Base-by-base conservation (phyloP, 2,113 vertebrate species). In the Emydocephalus ijimae region DNA sequence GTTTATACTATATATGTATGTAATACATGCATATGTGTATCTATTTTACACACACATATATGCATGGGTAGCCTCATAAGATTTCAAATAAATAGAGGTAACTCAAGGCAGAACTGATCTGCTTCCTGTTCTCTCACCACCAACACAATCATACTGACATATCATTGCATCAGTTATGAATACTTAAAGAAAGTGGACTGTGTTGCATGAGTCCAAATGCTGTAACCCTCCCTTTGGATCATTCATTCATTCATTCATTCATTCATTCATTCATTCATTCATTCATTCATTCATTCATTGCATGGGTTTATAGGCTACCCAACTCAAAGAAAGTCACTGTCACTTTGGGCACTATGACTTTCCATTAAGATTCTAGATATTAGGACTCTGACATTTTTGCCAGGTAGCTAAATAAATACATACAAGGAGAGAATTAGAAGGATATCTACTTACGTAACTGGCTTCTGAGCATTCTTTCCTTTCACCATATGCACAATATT, bases 351-450 rank as follows among this genome's bases (percentile, higher is more conserved):
- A 21, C n/a, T 56, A 24, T 90, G 14, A 39, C 39, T 43, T 39
- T 21, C 0, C 0, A 15, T 5, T 90, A 69, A 29, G 85, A 91
- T 52, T 8, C 57, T 91, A 90, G 52, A 23, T 86, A n/a, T 57
- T 39, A 43, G 45, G 88, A 86, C 29, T 50, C 29, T 90, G 86
- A 56, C 87, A 91, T 93, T 93, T 39, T 55, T 55, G 92, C 18
- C 74, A 81, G 0, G 14, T 85, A 34, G 61, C 39, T 52, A 29
- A 85, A 59, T 26, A 89, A n/a, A 81, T 90, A 23, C 26, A 89
- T 87, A 89, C 34, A 8, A 10, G 50, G 86, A 93, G 5, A 0
- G 0, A 20, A 50, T 24, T 9, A 64, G 61, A 81, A 81, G 23
- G 92, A 43, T 29, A 91, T 56, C 21, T 91, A 94, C 86, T 26